Percentiles rank a stretch among this genome's conserved stretches.
phyloP scores from a whole-genome alignment of 2,888 invertebrate genomes.

The Eupithecia dodoneata region DNA sequence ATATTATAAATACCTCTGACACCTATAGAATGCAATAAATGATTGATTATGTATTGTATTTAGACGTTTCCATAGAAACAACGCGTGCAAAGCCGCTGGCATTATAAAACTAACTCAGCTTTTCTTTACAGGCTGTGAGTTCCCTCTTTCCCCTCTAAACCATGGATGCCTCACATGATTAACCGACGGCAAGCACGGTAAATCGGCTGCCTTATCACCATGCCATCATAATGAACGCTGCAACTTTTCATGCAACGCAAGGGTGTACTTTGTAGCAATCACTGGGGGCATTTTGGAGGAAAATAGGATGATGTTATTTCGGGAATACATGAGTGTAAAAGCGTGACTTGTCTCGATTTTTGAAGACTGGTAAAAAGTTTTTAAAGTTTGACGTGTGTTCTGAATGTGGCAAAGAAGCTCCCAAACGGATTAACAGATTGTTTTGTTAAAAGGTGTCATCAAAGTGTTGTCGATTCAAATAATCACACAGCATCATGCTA shows the following conservation, averaged over 20 bases:
- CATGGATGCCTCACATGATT: constrained; percentile 47
- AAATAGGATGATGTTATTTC: background rate
- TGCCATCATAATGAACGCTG: constrained; percentile 62
- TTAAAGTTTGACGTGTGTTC: background rate
- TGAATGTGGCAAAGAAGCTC: background rate
- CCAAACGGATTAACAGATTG: background rate
- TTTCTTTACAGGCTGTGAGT: constrained; percentile 20
- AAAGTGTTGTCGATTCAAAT: no score
- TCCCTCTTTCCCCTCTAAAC: constrained; percentile 39
- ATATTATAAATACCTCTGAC: no score
- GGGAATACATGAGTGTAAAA: background rate
- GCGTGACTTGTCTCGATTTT: background rate
- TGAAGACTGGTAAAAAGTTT: background rate
- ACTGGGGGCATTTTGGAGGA: constrained; percentile 16
- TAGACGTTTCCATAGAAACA: no score
- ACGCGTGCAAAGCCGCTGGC: no score
- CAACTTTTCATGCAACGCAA: constrained; percentile 52
- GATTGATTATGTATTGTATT: no score
- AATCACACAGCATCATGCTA: no score
- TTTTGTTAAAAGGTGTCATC: background rate
- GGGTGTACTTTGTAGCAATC: constrained; percentile 47
- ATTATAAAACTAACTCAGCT: constrained; percentile 1
- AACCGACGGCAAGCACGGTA: constrained; percentile 54
- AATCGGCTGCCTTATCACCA: constrained; percentile 65
- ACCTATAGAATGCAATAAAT: no score